Base-by-base conservation (phyloP, 92 coral and sea anemone species). In the Parazoanthus darwini region DNA sequence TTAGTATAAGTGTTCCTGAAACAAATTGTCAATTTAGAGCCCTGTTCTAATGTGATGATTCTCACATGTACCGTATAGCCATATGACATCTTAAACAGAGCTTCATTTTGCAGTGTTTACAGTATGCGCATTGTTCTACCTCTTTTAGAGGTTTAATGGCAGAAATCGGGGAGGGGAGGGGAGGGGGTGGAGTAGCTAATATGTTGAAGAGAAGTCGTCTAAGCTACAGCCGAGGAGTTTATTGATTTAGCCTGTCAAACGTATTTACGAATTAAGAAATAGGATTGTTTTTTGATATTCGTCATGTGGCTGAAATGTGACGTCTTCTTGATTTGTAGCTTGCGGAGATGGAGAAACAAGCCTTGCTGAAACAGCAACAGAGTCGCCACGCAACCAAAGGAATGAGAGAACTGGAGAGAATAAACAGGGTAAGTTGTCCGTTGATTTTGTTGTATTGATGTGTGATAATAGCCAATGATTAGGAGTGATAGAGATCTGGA, bases 331-430 rank as follows among this genome's bases (percentile, higher is more conserved):
- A 26, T 77, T 71, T 88, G 0, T 79, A 96, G 98, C 98, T 97
- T 66, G 98, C 98, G 48, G 99, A 97, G 46, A 91, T 96, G 75
- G 99, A 96, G 85, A 94, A 91, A 68, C 97, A 97, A 75, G 98
- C 95, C 7, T 93, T 94, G 4, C 85, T 97, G 84, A 97, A 97
- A 86, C 99, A 97, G 76, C 98, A 95, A 48, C 99, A 97, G 87
- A 93, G 90, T 78, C 94, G 96, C 83, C 95, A 97, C 75, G 92
- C 95, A 65, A 94, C 94, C 50, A 97, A 96, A 90, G 95, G 98
- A 38, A 93, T 97, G 56, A 88, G 98, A 87, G 99, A 97, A 71
- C 82, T 97, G 77, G 99, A 97, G 78, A 91, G 93, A 80, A 87
- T 94, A 6, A 97, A 97, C 82, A 86, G 99, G 91, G 99, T 97